Percentiles rank a stretch among this genome's conserved stretches.
Conservation (phyloP, 2,797 vertebrate species). For the Lateolabrax maculatus region DNA sequence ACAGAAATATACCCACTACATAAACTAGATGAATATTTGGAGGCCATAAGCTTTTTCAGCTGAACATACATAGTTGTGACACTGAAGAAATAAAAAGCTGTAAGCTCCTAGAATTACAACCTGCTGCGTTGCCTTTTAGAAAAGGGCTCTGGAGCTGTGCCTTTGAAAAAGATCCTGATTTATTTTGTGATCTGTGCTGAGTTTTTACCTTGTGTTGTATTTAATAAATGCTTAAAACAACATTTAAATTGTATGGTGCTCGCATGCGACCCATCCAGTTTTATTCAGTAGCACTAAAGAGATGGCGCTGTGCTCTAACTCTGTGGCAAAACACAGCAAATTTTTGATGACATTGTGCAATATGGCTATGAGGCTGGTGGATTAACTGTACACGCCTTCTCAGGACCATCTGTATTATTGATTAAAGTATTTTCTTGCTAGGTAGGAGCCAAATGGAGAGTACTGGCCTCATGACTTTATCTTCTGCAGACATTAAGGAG, state of each 20-base stretch:
- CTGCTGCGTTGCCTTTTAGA: conserved; percentile 60
- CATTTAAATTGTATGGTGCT: conserved; percentile 13
- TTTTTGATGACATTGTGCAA: conserved; percentile 57
- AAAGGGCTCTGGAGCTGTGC: conserved; percentile 46
- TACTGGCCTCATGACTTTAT: conserved; percentile 60
- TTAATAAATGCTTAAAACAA: conserved; percentile 36
- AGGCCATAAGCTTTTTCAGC: conserved; percentile 73
- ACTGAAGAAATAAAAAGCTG: conserved; percentile 65
- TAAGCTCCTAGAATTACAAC: conserved; percentile 60
- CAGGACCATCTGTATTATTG: conserved; percentile 72
- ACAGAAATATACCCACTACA: conserved; percentile 65
- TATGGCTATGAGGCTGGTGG: conserved; percentile 51
- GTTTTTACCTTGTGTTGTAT: conserved; percentile 40
- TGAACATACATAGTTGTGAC: conserved; percentile 70
- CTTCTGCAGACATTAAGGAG: conserved; percentile 52
- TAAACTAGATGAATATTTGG: conserved; percentile 70
- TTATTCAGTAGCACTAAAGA: conserved; percentile 30
- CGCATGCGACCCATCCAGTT: conserved; percentile 29
- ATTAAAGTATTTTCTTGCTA: conserved; percentile 74
- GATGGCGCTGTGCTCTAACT: conserved; percentile 40
- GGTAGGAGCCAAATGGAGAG: conserved; percentile 61
- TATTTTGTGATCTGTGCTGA: conserved; percentile 59
- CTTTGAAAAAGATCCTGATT: conserved; percentile 56
- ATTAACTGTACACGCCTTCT: conserved; percentile 61
- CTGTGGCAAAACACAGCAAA: conserved; percentile 50